Evolutionary conservation across 2,888 invertebrate genomes (phyloP), one percentile per base, ranked within the genome.

Genomic region (Drosophila ustulata): DNA sequence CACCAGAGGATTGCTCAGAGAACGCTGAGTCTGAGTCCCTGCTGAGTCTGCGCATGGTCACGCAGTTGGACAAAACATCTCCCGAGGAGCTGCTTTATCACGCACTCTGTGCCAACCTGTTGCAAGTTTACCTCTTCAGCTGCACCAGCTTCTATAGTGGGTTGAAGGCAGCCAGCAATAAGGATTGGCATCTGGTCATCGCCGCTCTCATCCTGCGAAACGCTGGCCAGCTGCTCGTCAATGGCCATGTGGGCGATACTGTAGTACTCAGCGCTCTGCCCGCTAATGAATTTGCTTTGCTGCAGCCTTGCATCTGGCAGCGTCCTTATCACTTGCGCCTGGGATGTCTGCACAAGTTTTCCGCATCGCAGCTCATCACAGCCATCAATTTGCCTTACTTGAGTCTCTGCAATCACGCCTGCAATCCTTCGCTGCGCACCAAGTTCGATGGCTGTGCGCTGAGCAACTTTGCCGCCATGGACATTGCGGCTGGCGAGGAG

Each of bases 351-450:
- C 91, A 90, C 51, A 74, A 70, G 56, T 87, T 90, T 3, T 61
- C 75, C 2, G 28, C 83, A 2, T 92, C 93, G 71, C 80, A 93
- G 56, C 91, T 94, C 43, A 92, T 94, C 50, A 97, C 96, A 0
- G 96, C 97, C 2, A 97, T 96, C 0, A 96, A 98, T 88, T 97
- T 96, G 91, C 96, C 98, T 0, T 95, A 96, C 1, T 95, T 97
- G 0, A 96, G 97, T 83, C 95, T 98, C 93, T 96, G 98, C 95
- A 99, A 98, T 92, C 98, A 99, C 93, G 96, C 97, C 0, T 98
- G 98, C 91, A 95, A 96, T 74, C 96, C 97, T 5, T 96, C 96
- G 83, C 96, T 98, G 66, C 94, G 95, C 56, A 95, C 95, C 82
- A 95, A 96, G 82, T 97, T 96, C 91, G 94, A 95, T 91, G 95